Base-by-base conservation (phyloP, 2,113 vertebrate genomes). In the Spea bombifrons region DNA sequence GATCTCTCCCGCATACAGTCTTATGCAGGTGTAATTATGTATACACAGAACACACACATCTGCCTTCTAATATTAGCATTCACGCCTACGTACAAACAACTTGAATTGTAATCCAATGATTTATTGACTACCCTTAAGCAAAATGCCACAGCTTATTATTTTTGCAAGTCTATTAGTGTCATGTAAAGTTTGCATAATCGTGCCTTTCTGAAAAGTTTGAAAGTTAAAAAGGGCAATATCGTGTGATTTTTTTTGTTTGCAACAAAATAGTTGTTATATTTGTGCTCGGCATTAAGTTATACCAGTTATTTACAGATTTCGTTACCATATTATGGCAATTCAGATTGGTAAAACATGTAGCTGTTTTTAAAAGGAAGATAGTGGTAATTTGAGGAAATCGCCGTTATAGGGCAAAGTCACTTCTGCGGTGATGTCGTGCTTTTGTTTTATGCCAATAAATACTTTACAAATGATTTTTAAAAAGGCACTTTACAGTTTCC, bases 121-220 rank as follows among this genome's bases (percentile, higher is more conserved):
- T 82, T 82, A 83, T 66, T 75, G 66, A 66, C 65, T 79, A 77
- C 66, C 79, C 63, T 82, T 70, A 73, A 84, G 75, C 55, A 81
- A 83, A 83, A 83, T 80, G 50, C 52, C 65, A 64, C 16, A 61
- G 55, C 66, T 82, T 75, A 77, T 83, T 76, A 71, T 69, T 75
- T 69, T 64, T 50, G 17, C 53, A 44, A 83, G 53, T 71, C 75
- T 64, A 72, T 81, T 77, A 69, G 64, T 71, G 64, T 78, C 71
- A 77, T 49, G 44, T 76, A 75, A 80, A 65, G 63, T 82, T 81
- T 55, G 71, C 44, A 46, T 75, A 61, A 52, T 44, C 43, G 44
- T 13, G 49, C 45, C 61, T 76, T 76, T 70, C 66, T 68, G 10
- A 16, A 73, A 80, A 73, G 69, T 67, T 73, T 73, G 49, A 80